Evolutionary conservation across 2,113 vertebrate genomes (phyloP), one percentile per base, ranked within the genome.

Genomic region (Trichechus manatus): DNA sequence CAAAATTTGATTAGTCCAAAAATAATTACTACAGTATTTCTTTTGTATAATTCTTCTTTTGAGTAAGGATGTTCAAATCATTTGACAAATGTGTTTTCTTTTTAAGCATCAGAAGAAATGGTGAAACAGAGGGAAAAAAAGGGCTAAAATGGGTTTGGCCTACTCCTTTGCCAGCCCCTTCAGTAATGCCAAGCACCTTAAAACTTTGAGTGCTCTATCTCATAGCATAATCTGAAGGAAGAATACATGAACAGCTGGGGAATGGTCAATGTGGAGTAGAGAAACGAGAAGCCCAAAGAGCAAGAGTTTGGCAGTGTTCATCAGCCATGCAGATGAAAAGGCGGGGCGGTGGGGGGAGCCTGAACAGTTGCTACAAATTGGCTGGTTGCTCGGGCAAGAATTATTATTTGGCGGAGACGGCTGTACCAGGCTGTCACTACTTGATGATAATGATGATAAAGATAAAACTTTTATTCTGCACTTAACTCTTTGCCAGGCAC

Each of bases 321-420:
- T 27, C 39, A 91, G 81, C 68, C 81, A 44, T 0, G 36, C 9
- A 80, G 44, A 87, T 23, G 31, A 93, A 63, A 59, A 87, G n/a
- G n/a, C n/a, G n/a, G n/a, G 17, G 66, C 33, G 79, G 39, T 39
- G 39, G 39, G 39, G 39, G n/a, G n/a, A n/a, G 33, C 36, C 39
- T n/a, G 63, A 81, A 80, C 97, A 96, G 90, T 80, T 95, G 94
- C 68, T 31, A 59, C 50, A 1, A 33, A n/a, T 44, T 22, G 0
- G 17, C 22, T 74, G 19, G 72, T 68, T 6, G 3, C 42, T 66
- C 44, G 61, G 68, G 56, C 84, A 70, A 14, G 70, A 42, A 13
- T 19, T 74, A 7, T 39, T 5, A 7, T 15, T 44, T 91, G 93
- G 53, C 36, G 85, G 64, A 88, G 39, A 79, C 9, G 11, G 79